These are phyloP conservation scores for Leucozona laternaria DNA, from an alignment of 2,888 invertebrate species.

Conservation along the genomic window DNA sequence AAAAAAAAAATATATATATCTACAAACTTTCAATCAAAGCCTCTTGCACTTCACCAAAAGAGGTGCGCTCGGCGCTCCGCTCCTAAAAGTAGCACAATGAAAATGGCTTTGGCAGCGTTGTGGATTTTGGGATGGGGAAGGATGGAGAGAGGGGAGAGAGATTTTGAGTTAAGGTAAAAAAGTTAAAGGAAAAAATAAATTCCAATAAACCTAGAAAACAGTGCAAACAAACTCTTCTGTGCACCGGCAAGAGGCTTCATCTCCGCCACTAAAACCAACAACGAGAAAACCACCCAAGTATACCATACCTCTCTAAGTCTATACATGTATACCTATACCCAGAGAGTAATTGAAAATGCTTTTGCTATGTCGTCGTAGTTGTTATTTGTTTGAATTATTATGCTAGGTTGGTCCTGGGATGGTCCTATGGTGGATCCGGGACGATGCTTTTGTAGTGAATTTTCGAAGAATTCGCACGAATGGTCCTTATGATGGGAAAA, in stretches of 20 bases:
- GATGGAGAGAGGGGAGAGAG: no score
- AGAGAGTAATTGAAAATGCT: slow-evolving; percentile 57
- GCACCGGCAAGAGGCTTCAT: slow-evolving; percentile 31
- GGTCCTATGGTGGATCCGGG: background rate
- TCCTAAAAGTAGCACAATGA: background rate
- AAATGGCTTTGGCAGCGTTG: slow-evolving; percentile 2
- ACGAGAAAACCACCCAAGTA: slow-evolving; percentile 14
- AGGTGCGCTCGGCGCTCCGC: background rate
- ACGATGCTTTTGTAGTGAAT: slow-evolving; percentile 37
- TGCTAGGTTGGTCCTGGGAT: background rate
- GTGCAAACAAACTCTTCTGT: slow-evolving; percentile 37
- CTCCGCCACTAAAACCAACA: slow-evolving; percentile 20
- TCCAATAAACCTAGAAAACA: slow-evolving; percentile 47
- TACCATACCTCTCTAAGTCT: background rate
- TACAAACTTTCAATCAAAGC: slow-evolving; percentile 35
- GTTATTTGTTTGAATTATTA: slow-evolving; percentile 2
- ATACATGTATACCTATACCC: no score
- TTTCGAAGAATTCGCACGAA: slow-evolving; percentile 49
- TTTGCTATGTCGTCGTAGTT: slow-evolving; percentile 3
- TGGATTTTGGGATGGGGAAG: no score
- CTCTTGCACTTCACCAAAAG: background rate
- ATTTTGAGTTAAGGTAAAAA: slow-evolving; percentile 5
- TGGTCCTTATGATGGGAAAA: slow-evolving; percentile 30
- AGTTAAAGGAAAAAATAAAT: slow-evolving; percentile 5
- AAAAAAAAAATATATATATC: slow-evolving; percentile 23